Evolutionary conservation across 2,113 vertebrate genomes (phyloP), one percentile per base, ranked within the genome.

Genomic region (Pipra filicauda): DNA sequence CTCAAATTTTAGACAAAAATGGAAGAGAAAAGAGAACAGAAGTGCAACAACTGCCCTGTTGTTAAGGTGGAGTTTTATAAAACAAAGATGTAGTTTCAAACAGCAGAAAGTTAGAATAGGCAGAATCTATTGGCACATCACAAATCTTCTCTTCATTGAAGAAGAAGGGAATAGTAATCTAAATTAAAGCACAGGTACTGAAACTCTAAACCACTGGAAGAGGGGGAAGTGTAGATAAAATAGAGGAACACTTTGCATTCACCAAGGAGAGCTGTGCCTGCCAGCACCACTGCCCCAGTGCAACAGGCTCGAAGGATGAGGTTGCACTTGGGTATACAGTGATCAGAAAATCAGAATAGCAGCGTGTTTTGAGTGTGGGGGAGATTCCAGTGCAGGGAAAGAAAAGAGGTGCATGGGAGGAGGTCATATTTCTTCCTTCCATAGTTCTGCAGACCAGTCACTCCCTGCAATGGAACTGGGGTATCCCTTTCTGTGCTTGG

Each of bases 391-490:
- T 33, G 27, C 4, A 30, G 31, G 54, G 46, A 83, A 64, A 33
- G 44, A 28, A 8, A 52, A 51, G 37, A 46, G 5, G 8, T 51
- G 30, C 6, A 0, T 9, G 16, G 44, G 72, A 57, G 28, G 54
- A 57, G 39, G 12, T 20, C 0, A 0, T 3, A 2, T 57, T 70
- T 52, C 16, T 31, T 58, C 31, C 22, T 67, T 44, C 21, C 33
- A 1, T 11, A 9, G 21, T 8, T 76, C 27, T 67, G 24, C 30
- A 73, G 57, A 13, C 1, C 37, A 8, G 22, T 7, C 9, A 5
- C 33, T 43, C 41, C 21, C 79, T 66, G 70, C 48, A 8, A 0
- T 22, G 41, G 39, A 33, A 26, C n/a, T 6, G 54, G 3, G 41
- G 46, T 12, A 6, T 30, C 16, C 1, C 16, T 41, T 9, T 24